These are phyloP conservation scores for Hypena proboscidalis DNA, from an alignment of 2,888 invertebrate genomes.

Conservation along the genomic window DNA sequence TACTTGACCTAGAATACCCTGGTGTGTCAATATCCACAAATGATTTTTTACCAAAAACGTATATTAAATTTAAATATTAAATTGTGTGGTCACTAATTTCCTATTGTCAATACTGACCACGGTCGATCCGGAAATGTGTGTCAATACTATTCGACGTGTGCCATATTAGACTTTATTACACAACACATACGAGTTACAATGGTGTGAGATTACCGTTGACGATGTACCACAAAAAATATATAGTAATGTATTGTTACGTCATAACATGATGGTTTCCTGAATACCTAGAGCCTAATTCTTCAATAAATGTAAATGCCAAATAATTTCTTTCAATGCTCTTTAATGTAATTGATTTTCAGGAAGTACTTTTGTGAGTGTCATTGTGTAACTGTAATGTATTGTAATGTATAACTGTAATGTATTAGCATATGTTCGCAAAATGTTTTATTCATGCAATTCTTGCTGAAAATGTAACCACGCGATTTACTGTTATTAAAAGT, in stretches of 20 bases:
- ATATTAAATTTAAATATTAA: neutral
- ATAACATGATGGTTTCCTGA: constrained; percentile 28
- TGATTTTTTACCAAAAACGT: no score
- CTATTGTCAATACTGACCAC: constrained; percentile 6
- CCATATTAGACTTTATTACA: constrained; percentile 3
- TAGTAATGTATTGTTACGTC: constrained; percentile 20
- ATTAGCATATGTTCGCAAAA: no score
- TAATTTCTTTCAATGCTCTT: constrained; percentile 7
- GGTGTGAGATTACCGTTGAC: constrained; percentile 3
- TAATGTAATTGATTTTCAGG: constrained; percentile 1
- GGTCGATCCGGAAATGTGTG: constrained; percentile 17
- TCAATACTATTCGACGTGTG: constrained; percentile 1
- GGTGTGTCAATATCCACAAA: no score
- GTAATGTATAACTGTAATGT: neutral
- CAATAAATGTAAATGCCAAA: constrained; percentile 18
- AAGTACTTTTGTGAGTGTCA: constrained; percentile 1
- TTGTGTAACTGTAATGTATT: constrained; percentile 7
- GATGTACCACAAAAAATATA: constrained; percentile 7
- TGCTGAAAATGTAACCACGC: no score
- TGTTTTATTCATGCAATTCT: no score
- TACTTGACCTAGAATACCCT: no score
- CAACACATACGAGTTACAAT: constrained; percentile 13
- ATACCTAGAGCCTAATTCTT: constrained; percentile 18
- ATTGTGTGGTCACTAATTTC: constrained; percentile 2
- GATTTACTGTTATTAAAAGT: no score